A percentile compares a stretch with the other conserved stretches of the same genome.
phyloP scores from a whole-genome alignment of 1,140 invertebrate genomes.

The Drosophila busckii region DNA sequence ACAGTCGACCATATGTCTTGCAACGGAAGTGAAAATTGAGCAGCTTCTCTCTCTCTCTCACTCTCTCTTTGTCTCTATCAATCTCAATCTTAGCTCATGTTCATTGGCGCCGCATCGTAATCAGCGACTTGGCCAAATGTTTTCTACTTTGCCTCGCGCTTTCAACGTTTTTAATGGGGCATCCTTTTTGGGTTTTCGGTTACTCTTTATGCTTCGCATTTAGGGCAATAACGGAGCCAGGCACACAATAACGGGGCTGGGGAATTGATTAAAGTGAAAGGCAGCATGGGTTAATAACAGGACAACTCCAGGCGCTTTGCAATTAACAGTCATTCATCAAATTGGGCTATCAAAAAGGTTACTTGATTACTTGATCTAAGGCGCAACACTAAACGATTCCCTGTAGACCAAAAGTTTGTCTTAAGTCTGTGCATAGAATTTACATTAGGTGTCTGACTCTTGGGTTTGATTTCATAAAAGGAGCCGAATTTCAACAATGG shows the following conservation, averaged over 20 bases:
- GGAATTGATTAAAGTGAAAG: slow-evolving; percentile 69
- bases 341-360: slow-evolving; percentile 15
- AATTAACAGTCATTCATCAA: slow-evolving; percentile 69
- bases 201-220: slow-evolving; percentile 31
- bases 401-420: too few species aligned
- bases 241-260: slow-evolving; percentile 44
- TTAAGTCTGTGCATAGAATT: too few species aligned
- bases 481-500: too few species aligned
- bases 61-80: neutral
- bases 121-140: slow-evolving; percentile 62
- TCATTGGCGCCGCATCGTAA: slow-evolving; percentile 63
- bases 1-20: slow-evolving; percentile 32
- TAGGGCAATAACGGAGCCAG: too few species aligned
- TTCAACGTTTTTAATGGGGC: slow-evolving; percentile 56
- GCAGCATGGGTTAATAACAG: slow-evolving; percentile 50
- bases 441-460: too few species aligned
- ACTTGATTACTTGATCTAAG: slow-evolving; percentile 10
- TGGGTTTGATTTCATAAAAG: too few species aligned
- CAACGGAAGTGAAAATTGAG: slow-evolving; percentile 54
- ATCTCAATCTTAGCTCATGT: neutral
- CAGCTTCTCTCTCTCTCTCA: slow-evolving; percentile 18
- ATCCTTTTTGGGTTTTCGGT: slow-evolving; percentile 58
- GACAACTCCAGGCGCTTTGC: slow-evolving; percentile 48
- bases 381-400: too few species aligned
- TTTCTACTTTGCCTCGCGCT: slow-evolving; percentile 16